phyloP scores from a whole-genome alignment of 2,888 invertebrate species.

The Pteria penguin region DNA sequence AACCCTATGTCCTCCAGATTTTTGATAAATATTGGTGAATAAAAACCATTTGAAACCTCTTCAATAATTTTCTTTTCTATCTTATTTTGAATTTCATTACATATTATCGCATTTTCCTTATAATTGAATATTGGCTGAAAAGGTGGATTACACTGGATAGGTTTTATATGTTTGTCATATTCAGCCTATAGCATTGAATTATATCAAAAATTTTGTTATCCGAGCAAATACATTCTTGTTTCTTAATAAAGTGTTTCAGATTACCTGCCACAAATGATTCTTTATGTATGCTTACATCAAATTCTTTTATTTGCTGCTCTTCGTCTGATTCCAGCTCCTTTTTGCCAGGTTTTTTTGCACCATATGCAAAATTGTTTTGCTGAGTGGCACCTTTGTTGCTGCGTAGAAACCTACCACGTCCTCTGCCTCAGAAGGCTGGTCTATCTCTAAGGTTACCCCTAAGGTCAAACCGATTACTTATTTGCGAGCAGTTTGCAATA shows the following conservation, averaged over 20 bases:
- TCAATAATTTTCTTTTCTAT: slow-evolving; percentile 37
- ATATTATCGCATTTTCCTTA: slow-evolving; percentile 17
- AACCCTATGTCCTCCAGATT: slow-evolving; percentile 35
- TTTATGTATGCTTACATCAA: background rate
- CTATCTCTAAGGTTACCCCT: slow-evolving; percentile 1
- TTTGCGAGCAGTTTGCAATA: slow-evolving; percentile 6
- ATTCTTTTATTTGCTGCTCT: background rate
- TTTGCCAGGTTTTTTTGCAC: background rate
- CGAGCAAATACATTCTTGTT: slow-evolving; percentile 1
- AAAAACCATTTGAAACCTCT: slow-evolving; percentile 31
- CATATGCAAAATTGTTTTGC: background rate
- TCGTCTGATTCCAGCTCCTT: background rate
- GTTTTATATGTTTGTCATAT: slow-evolving; percentile 1
- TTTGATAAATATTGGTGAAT: slow-evolving; percentile 36
- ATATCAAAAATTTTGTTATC: slow-evolving; percentile 18
- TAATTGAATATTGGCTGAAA: slow-evolving; percentile 16
- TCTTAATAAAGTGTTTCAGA: slow-evolving; percentile 10
- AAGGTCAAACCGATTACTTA: background rate
- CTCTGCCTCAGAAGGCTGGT: background rate
- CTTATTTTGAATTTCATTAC: slow-evolving; percentile 40
- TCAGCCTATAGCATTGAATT: slow-evolving; percentile 14
- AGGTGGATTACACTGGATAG: background rate
- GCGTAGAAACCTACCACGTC: slow-evolving; percentile 1
- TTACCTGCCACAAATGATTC: slow-evolving; percentile 14
- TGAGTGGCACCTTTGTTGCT: background rate